Base-by-base conservation (phyloP, 2,797 vertebrate species). In the Esox lucius region DNA sequence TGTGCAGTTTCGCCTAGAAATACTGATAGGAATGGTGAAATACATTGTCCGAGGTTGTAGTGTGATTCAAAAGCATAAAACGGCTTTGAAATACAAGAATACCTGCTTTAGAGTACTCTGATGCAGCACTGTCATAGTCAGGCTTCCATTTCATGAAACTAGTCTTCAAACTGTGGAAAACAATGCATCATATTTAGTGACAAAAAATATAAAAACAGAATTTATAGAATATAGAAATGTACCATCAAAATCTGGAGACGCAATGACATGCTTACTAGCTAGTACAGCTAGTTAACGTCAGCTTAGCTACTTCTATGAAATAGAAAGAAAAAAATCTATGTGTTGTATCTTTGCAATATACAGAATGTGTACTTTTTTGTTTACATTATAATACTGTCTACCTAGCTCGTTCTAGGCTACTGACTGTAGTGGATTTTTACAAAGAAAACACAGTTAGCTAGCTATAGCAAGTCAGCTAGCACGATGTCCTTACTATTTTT, bases 101-200 rank as follows among this genome's bases (percentile, higher is more conserved):
- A 96, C 96, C 96, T 92, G 96, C 96, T 91, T 96, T 96, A 31
- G 93, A 90, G 76, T 96, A 96, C 68, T 96, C 96, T 0, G 95
- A 94, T 71, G 96, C 96, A 31, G 96, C 96, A 74, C 95, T 96
- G 84, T 96, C 96, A 87, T 95, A 96, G 87, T 96, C 96, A 46
- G 96, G 96, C 81, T 96, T 96, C 96, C 96, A 96, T 83, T 96
- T 96, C 87, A 96, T 91, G 79, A 96, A 94, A 81, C 96, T 93
- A 70, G 96, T 96, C 92, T 96, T 96, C 81, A 96, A 81, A 84
- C 95, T 96, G 86, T 16, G 64, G 17, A 9, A 35, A 67, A 31
- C 46, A 46, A 48, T 48, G 42, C 16, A 7, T 72, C 28, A 72
- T 70, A 28, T 16, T 42, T 15, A 70, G n/a, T 39, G 48, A 51